Base-by-base conservation (phyloP, 1,140 invertebrate genomes). In the Lordiphosa mommai region DNA sequence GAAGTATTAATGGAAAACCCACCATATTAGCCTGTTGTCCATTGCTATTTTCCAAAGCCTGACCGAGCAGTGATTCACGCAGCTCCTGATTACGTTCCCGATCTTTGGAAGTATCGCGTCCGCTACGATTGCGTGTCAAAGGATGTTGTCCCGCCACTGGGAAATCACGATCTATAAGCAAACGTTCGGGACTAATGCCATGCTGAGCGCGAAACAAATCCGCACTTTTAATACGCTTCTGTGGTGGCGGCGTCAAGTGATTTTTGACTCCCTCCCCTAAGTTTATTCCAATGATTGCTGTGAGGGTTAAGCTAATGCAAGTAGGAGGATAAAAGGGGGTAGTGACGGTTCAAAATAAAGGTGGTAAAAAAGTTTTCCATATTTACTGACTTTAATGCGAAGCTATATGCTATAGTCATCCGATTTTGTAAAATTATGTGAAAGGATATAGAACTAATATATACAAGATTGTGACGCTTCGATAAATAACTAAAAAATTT, bases 51-150 rank as follows among this genome's bases (percentile, higher is more conserved):
- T 95, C 94, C 10, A 95, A 88, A 1, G 94, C 93, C 77, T 95
- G 94, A 9, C 93, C 92, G 32, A 95, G 90, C 12, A 95, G 89
- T 0, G 93, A 93, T 40, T 94, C 93, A 53, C 92, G 91, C 56
- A 94, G 90, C 71, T 93, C 92, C 46, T 91, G 89, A 4, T 90
- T 86, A 9, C 86, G 66, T 36, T 86, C 79, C 7, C 87, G 80
- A 53, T 88, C 86, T 58, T 86, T 86, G 38, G 84, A 86, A 1
- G 67, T 72, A 10, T 88, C 87, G 2, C 73, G 72, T 14, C 63
- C 63, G 16, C 68, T 71, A 27, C 84, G 69, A 46, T 86, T 70
- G 13, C 77, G 46, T 1, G 85, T 85, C 6, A 87, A 49, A 1
- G 87, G 74, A 76, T 89, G 88, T 38, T 89, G 88, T 17, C 74